Conservation (phyloP, 2,113 vertebrate species). For the Hassar affinis region DNA sequence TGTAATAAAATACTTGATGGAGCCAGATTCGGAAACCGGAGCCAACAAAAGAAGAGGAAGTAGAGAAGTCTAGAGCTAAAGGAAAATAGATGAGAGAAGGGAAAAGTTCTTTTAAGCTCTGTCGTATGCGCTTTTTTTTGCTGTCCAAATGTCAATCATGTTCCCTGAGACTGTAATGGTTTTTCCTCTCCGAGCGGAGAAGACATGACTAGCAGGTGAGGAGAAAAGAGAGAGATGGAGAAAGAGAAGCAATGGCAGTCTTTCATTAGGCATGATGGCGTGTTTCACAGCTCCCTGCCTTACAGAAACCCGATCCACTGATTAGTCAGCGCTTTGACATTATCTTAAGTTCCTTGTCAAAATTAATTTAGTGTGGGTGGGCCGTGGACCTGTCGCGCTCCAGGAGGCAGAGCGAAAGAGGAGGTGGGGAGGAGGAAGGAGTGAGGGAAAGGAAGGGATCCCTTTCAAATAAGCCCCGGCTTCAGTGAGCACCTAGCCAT, state of each 20-base stretch:
- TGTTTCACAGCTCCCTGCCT: constrained; percentile 76
- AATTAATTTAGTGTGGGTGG: constrained; percentile 77
- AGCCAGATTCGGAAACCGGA: constrained; percentile 32
- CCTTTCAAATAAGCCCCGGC: constrained; percentile 73
- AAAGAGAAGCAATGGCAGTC: constrained; percentile 65
- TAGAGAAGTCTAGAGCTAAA: constrained; percentile 32
- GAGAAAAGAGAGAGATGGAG: constrained; percentile 32
- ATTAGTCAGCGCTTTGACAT: constrained; percentile 75
- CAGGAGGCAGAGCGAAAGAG: constrained; percentile 60
- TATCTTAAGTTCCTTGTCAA: constrained; percentile 77
- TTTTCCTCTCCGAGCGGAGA: constrained; percentile 25
- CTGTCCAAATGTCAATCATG: constrained; percentile 43
- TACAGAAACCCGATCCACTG: constrained; percentile 75
- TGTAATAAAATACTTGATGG: constrained; percentile 42
- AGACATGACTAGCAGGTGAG: constrained; percentile 37
- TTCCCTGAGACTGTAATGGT: constrained; percentile 39
- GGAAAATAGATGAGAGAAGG: constrained; percentile 27
- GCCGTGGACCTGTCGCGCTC: constrained; percentile 69
- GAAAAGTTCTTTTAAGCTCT: constrained; percentile 47
- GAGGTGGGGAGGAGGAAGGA: constrained; percentile 46
- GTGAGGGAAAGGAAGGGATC: constrained; percentile 62
- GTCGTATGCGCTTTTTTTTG: constrained; percentile 2
- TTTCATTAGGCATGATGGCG: constrained; percentile 79
- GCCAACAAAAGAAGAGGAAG: constrained; percentile 45
- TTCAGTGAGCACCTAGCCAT: constrained; percentile 72